A percentile compares a stretch with the other conserved stretches of the same genome.
Evolutionary conservation across 2,797 vertebrate genomes (phyloP).

Genomic region (Anas capensis): DNA sequence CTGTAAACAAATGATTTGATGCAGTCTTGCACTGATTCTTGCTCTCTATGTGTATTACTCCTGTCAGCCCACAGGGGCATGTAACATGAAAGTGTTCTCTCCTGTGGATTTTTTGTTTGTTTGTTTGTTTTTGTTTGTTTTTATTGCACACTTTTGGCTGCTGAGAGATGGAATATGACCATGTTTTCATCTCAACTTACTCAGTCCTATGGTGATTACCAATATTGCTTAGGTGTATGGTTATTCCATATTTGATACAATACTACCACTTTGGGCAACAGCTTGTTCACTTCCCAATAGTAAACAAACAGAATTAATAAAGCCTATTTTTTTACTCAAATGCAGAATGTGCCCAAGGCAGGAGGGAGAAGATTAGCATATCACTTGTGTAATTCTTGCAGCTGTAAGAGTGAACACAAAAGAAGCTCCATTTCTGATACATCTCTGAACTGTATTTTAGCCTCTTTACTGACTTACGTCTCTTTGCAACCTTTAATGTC

Average conservation of each 20-base stretch:
- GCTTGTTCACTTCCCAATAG: not conserved
- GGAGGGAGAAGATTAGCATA: not conserved
- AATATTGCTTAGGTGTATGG: rapidly evolving
- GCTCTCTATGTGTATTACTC: not conserved
- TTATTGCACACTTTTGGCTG: not conserved
- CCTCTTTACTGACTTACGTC: not conserved
- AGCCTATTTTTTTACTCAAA: not conserved
- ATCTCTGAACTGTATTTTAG: not conserved
- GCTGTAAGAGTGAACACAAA: not conserved
- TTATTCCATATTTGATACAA: not conserved
- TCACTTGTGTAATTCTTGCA: not conserved
- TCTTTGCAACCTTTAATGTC: not conserved
- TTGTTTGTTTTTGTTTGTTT: no score
- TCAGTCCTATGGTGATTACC: not conserved
- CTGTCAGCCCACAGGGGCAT: no score
- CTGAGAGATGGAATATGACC: not conserved
- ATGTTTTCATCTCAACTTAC: not conserved
- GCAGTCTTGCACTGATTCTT: not conserved
- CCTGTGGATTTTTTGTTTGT: not conserved
- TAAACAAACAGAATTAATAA: not conserved
- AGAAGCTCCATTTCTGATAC: not conserved
- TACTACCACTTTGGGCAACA: not conserved
- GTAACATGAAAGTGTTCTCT: not conserved
- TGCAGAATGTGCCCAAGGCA: not conserved
- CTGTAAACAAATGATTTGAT: not conserved